A percentile compares a stretch with the other conserved stretches of the same genome.
phyloP scores from a whole-genome alignment of 1,140 invertebrate genomes.

The Geopemphigus sp. region DNA sequence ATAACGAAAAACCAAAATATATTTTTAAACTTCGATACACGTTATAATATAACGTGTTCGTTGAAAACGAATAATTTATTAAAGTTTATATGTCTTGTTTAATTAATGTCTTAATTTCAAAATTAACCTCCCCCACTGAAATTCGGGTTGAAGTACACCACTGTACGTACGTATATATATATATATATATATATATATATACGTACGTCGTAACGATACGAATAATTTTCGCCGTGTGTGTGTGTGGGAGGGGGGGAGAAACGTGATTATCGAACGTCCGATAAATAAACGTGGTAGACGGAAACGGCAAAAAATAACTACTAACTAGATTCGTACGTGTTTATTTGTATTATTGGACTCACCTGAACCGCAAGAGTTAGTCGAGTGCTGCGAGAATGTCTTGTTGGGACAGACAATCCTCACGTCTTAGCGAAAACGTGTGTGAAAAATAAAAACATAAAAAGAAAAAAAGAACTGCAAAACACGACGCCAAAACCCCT shows the following conservation, averaged over 20 bases:
- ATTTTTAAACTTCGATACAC: no score
- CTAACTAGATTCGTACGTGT: slow-evolving; percentile 34
- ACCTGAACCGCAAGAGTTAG: slow-evolving; percentile 70
- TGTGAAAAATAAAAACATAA: slow-evolving; percentile 41
- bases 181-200: background rate
- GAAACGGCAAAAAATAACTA: slow-evolving; percentile 8
- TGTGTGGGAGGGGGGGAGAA: no score
- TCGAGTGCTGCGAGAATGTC: slow-evolving; percentile 67
- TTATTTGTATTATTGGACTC: no score
- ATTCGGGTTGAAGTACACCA: no score
- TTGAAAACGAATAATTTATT: no score
- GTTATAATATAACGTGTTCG: no score
- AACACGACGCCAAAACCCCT: slow-evolving; percentile 31
- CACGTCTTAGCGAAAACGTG: slow-evolving; percentile 59
- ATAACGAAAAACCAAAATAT: no score
- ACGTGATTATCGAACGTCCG: background rate
- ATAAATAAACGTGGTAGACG: background rate
- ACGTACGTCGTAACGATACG: no score
- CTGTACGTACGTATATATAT: background rate
- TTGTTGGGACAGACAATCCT: slow-evolving; percentile 70
- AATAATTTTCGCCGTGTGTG: background rate
- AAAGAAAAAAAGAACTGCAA: slow-evolving; percentile 34
- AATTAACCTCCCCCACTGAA: no score
- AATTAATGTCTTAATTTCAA: no score
- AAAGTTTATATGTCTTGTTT: no score